Evolutionary conservation across 53 echinoderm and acorn worm genomes (phyloP).

Genomic region (Zoroaster sp.): DNA sequence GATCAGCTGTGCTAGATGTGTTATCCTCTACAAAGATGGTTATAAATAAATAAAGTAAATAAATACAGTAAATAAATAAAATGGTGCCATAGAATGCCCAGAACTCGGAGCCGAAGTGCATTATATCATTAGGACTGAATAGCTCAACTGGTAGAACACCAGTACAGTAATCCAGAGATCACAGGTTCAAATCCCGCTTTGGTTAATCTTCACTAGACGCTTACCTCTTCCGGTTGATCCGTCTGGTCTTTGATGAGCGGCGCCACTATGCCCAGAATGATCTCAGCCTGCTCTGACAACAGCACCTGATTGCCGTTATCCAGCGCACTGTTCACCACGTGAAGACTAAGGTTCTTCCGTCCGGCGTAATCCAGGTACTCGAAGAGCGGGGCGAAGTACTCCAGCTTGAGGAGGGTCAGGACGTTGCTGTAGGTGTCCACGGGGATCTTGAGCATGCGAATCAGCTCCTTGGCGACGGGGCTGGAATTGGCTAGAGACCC

Average conservation of each 20-base stretch:
- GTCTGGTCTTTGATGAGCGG: constrained; percentile 88
- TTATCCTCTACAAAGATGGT: too few relatives aligned
- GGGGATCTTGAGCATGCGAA: constrained; percentile 94
- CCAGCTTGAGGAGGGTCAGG: constrained; percentile 79
- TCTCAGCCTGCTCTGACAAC: constrained; percentile 84
- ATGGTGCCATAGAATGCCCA: too few relatives aligned
- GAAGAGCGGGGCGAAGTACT: constrained; percentile 80
- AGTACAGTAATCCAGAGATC: too few relatives aligned
- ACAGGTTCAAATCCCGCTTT: too few relatives aligned
- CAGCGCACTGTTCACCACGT: constrained; percentile 89
- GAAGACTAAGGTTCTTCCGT: constrained; percentile 75
- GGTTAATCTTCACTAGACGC: too few relatives aligned
- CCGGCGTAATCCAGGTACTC: constrained; percentile 93
- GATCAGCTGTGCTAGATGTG: too few relatives aligned
- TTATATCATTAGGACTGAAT: too few relatives aligned
- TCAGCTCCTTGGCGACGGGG: constrained; percentile 91
- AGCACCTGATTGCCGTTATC: constrained; percentile 75
- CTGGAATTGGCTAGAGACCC: constrained; percentile 71
- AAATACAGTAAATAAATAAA: too few relatives aligned
- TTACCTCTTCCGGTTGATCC: constrained; percentile 93
- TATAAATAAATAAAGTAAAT: too few relatives aligned
- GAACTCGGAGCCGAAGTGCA: too few relatives aligned
- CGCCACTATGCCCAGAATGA: constrained; percentile 78
- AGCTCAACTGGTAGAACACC: too few relatives aligned
- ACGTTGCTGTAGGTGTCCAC: constrained; percentile 94